Evolutionary conservation across 2,797 vertebrate genomes (phyloP).

Genomic region (Decapterus maruadsi): DNA sequence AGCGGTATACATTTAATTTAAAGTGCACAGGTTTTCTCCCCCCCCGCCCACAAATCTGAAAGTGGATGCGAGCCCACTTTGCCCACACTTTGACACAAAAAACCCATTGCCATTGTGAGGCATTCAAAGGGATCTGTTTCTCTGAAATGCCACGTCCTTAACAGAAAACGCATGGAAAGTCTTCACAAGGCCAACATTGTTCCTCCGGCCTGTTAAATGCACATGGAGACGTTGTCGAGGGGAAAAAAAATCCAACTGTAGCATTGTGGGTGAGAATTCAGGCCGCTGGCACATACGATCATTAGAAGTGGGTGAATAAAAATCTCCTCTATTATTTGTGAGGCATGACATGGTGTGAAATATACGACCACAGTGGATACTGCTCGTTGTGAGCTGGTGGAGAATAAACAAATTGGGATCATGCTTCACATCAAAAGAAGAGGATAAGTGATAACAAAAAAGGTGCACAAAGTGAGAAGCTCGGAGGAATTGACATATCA

Average conservation of each 20-base stretch:
- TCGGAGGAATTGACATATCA: constrained; percentile 32
- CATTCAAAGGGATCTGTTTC: constrained; percentile 66
- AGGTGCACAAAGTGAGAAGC: constrained; percentile 18
- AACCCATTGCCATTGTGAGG: constrained; percentile 61
- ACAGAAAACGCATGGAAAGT: constrained; percentile 77
- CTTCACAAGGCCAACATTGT: constrained; percentile 83
- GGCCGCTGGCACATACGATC: constrained; percentile 32
- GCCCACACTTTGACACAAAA: constrained; percentile 64
- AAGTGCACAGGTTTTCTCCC: constrained; percentile 8
- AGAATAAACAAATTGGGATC: constrained; percentile 2
- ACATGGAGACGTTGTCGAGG: constrained; percentile 64
- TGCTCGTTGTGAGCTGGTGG: not conserved
- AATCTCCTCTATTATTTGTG: constrained; percentile 21
- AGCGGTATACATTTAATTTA: constrained; percentile 18
- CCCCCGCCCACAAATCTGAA: constrained; percentile 4
- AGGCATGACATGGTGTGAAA: constrained; percentile 15
- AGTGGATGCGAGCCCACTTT: constrained; percentile 41
- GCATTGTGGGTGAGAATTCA: constrained; percentile 61
- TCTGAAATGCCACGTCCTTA: constrained; percentile 78
- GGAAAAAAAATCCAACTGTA: constrained; percentile 13
- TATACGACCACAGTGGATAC: not conserved
- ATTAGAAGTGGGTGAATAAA: constrained; percentile 48
- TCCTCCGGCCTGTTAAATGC: constrained; percentile 70
- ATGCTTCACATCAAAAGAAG: not conserved
- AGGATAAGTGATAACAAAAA: constrained; percentile 1